Percentiles rank a stretch among this genome's conserved stretches.
Conservation (phyloP, 2,888 invertebrate genomes). For the Drosophila formosana region DNA sequence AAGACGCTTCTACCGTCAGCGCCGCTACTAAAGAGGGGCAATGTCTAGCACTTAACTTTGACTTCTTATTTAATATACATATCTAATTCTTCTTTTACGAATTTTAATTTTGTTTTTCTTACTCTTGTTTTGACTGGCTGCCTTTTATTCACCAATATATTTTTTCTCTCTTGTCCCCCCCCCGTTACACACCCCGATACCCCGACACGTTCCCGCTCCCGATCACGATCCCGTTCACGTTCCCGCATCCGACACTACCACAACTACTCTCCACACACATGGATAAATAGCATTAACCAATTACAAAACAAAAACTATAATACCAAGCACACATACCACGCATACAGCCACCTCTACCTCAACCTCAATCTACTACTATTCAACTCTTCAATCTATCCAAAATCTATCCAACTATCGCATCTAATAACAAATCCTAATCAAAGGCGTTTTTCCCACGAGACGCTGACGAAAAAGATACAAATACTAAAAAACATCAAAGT, state of each 20-base stretch:
- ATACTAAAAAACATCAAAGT: constrained; percentile 75
- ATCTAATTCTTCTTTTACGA: constrained; percentile 54
- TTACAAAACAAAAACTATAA: constrained; percentile 16
- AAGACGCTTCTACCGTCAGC: constrained; percentile 79
- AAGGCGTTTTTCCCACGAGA: constrained; percentile 46
- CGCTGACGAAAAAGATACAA: constrained; percentile 20
- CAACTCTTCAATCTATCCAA: constrained; percentile 41
- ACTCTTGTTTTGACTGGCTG: constrained; percentile 38
- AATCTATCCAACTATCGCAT: constrained; percentile 52
- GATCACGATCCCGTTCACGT: constrained; percentile 34
- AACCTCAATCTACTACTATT: constrained; percentile 14
- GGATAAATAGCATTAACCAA: constrained; percentile 56
- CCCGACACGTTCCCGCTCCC: constrained; percentile 26
- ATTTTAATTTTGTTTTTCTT: constrained; percentile 25
- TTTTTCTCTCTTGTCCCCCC: constrained; percentile 27
- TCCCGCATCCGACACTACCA: constrained; percentile 17
- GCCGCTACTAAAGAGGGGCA: constrained; percentile 72
- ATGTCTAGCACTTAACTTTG: constrained; percentile 57
- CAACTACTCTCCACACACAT: constrained; percentile 46
- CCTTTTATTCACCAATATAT: constrained; percentile 55
- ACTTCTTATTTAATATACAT: constrained; percentile 70
- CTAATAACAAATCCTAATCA: constrained; percentile 51
- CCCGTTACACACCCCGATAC: background rate
- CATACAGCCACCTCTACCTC: constrained; percentile 22
- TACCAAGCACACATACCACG: constrained; percentile 23